Percentiles rank a stretch among this genome's conserved stretches.
Evolutionary conservation across 2,888 invertebrate genomes (phyloP).

Genomic region (Caenorhabditis sp.): DNA sequence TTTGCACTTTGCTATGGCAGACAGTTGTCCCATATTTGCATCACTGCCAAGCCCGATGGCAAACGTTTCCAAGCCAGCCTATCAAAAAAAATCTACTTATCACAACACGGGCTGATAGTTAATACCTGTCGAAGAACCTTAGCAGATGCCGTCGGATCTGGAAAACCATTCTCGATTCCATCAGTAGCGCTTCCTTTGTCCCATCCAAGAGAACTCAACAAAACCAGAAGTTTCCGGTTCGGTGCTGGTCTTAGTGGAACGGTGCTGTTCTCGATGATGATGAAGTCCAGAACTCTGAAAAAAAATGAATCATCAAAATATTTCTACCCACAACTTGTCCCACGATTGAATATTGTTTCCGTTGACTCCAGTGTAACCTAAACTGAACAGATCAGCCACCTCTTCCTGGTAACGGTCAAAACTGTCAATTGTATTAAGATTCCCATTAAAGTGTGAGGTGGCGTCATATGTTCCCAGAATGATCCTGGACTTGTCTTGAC

Average conservation of each 20-base stretch:
- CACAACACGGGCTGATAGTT: too few relatives aligned
- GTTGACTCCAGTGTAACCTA: constrained; percentile 66
- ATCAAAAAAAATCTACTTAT: background rate
- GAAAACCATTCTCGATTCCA: constrained; percentile 57
- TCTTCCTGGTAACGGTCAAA: constrained; percentile 40
- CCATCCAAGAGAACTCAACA: constrained; percentile 70
- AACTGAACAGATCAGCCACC: constrained; percentile 41
- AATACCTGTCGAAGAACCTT: constrained; percentile 21
- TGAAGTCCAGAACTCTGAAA: constrained; percentile 51
- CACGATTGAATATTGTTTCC: constrained; percentile 72
- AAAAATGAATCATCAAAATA: too few relatives aligned
- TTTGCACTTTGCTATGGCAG: constrained; percentile 47
- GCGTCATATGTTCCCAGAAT: constrained; percentile 64
- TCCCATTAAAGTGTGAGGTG: constrained; percentile 32
- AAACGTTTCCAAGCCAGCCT: constrained; percentile 46
- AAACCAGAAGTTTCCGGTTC: constrained; percentile 55
- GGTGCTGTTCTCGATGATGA: constrained; percentile 42
- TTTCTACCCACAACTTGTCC: constrained; percentile 1
- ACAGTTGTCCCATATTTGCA: constrained; percentile 54
- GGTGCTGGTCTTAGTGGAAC: constrained; percentile 52
- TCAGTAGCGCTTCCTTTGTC: constrained; percentile 65
- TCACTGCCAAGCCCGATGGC: constrained; percentile 53
- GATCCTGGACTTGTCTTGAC: constrained; percentile 41
- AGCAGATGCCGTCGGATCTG: constrained; percentile 56
- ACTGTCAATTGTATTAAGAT: constrained; percentile 57